A percentile compares a stretch with the other conserved stretches of the same genome.
Conservation (phyloP, 2,888 invertebrate genomes). For the Leptopterna dolabrata region DNA sequence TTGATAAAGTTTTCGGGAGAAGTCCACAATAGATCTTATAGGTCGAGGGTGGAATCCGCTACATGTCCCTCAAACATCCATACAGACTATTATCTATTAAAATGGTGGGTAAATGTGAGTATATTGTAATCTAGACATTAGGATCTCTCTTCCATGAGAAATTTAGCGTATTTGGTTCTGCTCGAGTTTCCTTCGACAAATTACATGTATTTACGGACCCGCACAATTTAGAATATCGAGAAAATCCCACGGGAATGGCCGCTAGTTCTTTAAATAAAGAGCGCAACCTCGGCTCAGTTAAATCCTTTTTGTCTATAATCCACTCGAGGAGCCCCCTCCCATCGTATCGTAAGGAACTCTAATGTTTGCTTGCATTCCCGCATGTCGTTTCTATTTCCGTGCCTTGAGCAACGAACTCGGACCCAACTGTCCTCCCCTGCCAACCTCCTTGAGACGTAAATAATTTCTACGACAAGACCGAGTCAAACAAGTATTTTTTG, state of each 20-base stretch:
- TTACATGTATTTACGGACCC: too few species aligned
- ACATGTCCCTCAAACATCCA: too few species aligned
- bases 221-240: not conserved
- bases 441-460: slow-evolving; percentile 37
- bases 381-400: slow-evolving; percentile 19
- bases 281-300: not conserved
- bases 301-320: slow-evolving; percentile 28
- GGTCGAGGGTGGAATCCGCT: too few species aligned
- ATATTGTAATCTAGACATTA: too few species aligned
- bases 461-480: slow-evolving; percentile 40
- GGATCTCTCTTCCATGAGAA: too few species aligned
- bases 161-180: too few species aligned
- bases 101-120: too few species aligned
- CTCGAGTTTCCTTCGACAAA: too few species aligned
- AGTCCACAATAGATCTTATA: too few species aligned
- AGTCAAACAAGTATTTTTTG: slow-evolving; percentile 43
- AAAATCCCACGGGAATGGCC: not conserved
- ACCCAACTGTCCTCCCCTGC: slow-evolving; percentile 25
- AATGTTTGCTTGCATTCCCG: slow-evolving; percentile 48
- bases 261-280: not conserved
- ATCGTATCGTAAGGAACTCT: slow-evolving; percentile 16
- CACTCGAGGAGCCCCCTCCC: not conserved
- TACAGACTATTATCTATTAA: too few species aligned
- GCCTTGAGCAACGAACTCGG: not conserved
- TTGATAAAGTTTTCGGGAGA: too few species aligned